Evolutionary conservation across 2,113 vertebrate genomes (phyloP), one percentile per base, ranked within the genome.

Genomic region (Rhodinocichla rosea): DNA sequence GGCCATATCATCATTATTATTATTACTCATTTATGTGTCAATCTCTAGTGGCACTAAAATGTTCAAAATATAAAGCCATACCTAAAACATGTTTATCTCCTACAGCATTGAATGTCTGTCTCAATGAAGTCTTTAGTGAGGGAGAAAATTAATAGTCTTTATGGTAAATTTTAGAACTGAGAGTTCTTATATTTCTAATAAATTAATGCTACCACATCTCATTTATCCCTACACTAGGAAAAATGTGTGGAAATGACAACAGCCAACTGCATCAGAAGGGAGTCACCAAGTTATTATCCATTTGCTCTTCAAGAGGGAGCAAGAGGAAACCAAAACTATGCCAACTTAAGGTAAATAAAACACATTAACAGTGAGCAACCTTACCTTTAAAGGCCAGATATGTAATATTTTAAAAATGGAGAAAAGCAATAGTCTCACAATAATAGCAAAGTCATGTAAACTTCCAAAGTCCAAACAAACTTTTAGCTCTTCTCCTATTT

Each of bases 351-450:
- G 27, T 20, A 81, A 81, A 69, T 21, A 52, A 57, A 63, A 18
- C 14, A 40, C 11, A 40, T 33, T 9, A 78, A 52, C 23, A 20
- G 3, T 35, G 44, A 64, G 7, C 12, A 75, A 32, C 3, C 32
- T 47, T 52, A 70, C 21, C 4, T 76, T 79, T 68, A 73, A 49
- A 64, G 30, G 7, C 3, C 6, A 53, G 11, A 39, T 1, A 2
- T 11, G 6, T 33, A 69, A 32, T 0, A 10, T 27, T 53, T 49
- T 30, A 83, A 30, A 70, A 37, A 42, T 4, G 6, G 3, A 69
- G 20, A 77, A 79, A 6, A 1, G 1, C 3, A 7, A 24, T 4
- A 1, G 11, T 24, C 37, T 78, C 17, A 60, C 10, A 63, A 3
- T 21, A 35, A 45, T 1, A 87, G 24, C 32, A 40, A 23, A 1